phyloP scores from a whole-genome alignment of 2,797 vertebrate species.

The Phylloscopus collybita region DNA sequence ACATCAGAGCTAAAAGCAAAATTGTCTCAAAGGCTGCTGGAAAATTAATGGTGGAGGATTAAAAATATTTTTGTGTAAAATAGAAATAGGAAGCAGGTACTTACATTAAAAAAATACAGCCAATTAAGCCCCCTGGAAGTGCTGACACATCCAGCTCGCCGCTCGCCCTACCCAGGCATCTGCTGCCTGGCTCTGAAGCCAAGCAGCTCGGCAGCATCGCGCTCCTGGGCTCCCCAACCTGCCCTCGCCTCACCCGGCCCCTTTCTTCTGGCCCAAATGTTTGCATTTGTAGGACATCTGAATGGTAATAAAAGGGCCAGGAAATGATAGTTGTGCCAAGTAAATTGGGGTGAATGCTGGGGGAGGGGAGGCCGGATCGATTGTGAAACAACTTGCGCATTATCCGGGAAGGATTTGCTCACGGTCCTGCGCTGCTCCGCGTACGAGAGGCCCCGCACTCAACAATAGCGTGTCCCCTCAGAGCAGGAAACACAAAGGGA shows the following conservation, averaged over 20 bases:
- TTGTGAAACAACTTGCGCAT: conserved; percentile 58
- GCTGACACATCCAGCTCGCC: neutral
- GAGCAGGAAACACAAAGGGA: conserved; percentile 76
- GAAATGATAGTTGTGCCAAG: conserved; percentile 63
- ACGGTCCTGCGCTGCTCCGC: conserved; percentile 26
- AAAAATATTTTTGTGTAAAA: neutral
- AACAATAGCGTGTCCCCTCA: conserved; percentile 77
- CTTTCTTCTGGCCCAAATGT: conserved; percentile 35
- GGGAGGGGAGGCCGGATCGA: conserved; percentile 53
- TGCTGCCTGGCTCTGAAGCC: neutral
- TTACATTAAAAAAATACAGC: conserved; percentile 20
- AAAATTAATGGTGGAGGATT: neutral
- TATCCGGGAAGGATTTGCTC: conserved; percentile 52
- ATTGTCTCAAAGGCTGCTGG: neutral
- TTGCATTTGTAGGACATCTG: conserved; percentile 41
- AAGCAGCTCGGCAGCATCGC: neutral
- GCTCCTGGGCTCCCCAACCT: neutral
- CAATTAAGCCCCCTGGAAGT: conserved; percentile 22
- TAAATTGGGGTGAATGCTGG: conserved; percentile 52
- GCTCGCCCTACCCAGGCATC: conserved; percentile 14
- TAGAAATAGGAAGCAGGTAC: conserved; percentile 10
- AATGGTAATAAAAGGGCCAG: conserved; percentile 31
- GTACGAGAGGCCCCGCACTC: conserved; percentile 60
- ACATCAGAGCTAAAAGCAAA: neutral
- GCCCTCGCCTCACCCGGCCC: conserved; percentile 1